Conservation (phyloP, 2,888 invertebrate species). For the Hybos culiciformis region DNA sequence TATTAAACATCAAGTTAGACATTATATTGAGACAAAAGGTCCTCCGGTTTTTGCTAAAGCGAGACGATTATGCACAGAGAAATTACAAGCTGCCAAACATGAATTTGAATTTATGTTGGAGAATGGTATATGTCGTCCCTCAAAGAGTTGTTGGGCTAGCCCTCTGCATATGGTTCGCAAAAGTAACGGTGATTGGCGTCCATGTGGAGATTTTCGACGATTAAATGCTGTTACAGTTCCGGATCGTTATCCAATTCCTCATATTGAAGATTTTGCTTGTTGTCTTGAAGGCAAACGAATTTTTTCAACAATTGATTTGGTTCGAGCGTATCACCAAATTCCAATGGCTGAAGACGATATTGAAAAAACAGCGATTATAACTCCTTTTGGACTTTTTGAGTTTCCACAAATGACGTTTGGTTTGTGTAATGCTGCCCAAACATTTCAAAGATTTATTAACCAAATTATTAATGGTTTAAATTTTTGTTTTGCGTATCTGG, state of each 20-base stretch:
- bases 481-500: constrained; percentile 17
- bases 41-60: not conserved
- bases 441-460: constrained; percentile 26
- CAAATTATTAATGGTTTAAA: constrained; percentile 15
- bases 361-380: constrained; percentile 17
- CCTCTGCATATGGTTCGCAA: not conserved
- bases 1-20: not conserved
- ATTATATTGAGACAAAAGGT: constrained; percentile 1
- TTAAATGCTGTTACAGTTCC: not conserved
- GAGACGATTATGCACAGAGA: constrained; percentile 10
- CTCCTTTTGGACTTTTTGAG: constrained; percentile 27
- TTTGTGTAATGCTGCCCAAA: constrained; percentile 23
- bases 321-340: constrained; percentile 3
- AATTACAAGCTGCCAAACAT: not conserved
- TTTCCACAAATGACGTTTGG: constrained; percentile 23
- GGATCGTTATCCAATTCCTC: not conserved
- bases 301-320: constrained; percentile 9
- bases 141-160: constrained; percentile 25
- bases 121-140: constrained; percentile 16
- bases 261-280: constrained; percentile 4
- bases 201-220: not conserved
- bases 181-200: not conserved
- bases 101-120: not conserved
- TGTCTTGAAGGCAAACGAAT: constrained; percentile 5
- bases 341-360: not conserved